These are phyloP conservation scores for Amphipyra berbera DNA, from an alignment of 2,888 invertebrate genomes.

Conservation along the genomic window DNA sequence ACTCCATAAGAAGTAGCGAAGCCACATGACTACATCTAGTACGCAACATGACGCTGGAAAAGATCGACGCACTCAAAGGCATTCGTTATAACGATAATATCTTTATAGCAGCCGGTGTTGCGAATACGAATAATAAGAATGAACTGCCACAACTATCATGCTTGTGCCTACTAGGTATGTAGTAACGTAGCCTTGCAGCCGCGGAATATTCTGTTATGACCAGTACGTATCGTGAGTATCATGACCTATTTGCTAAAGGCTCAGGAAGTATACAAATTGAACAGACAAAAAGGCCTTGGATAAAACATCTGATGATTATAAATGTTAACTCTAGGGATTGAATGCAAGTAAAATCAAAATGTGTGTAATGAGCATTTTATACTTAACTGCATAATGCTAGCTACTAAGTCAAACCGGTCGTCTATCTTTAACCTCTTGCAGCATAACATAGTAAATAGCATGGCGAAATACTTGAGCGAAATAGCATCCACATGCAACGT, in stretches of 20 bases:
- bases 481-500: constrained; percentile 37
- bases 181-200: constrained; percentile 63
- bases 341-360: constrained; percentile 11
- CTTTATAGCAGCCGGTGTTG: constrained; percentile 69
- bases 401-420: constrained; percentile 64
- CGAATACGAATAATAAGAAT: constrained; percentile 71
- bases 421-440: constrained; percentile 73
- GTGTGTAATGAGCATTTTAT: constrained; percentile 55
- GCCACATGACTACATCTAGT: constrained; percentile 39
- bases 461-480: constrained; percentile 50
- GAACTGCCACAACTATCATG: constrained; percentile 61
- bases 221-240: constrained; percentile 39
- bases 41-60: constrained; percentile 62
- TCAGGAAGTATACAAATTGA: constrained; percentile 36
- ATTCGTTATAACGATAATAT: constrained; percentile 73
- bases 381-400: constrained; percentile 37
- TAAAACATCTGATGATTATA: constrained; percentile 29
- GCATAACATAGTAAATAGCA: constrained; percentile 54
- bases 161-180: constrained; percentile 45
- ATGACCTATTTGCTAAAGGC: constrained; percentile 35
- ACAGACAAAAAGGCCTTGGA: constrained; percentile 27
- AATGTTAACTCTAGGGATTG: constrained; percentile 33
- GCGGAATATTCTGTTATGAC: constrained; percentile 61
- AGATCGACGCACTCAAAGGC: constrained; percentile 71
- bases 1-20: constrained; percentile 19